Evolutionary conservation across 92 coral and sea anemone species (phyloP), one percentile per base, ranked within the genome.

Genomic region (Zoanthus solanderi): DNA sequence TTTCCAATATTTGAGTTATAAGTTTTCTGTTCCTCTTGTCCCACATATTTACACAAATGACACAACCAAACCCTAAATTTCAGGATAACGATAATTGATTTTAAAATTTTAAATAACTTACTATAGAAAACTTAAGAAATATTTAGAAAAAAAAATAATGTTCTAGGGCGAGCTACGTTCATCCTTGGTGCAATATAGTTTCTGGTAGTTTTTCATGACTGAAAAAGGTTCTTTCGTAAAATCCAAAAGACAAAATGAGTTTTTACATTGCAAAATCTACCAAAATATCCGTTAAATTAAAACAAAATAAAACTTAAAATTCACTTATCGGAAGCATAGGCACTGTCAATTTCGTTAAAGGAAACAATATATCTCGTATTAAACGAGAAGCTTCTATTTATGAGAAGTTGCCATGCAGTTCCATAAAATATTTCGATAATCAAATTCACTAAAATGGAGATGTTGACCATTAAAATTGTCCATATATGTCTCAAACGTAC

Each of bases 21-120:
- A 4, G 78, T 76, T 28, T 52, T 28, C 13, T 52, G 9, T 76
- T 28, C 52, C 13, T 7, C 23, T 31, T 46, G 3, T 77, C 23
- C 82, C 48, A 29, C 23, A 14, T 54, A 77, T 77, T 77, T 77
- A 53, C 82, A 77, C 54, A 54, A 77, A 18, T 48, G 82, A 7
- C 14, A 30, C 45, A 54, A 54, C 7, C 7, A 6, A 50, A 77
- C 28, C 47, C 82, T n/a, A 76, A 5, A 10, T 69, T 12, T 53
- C 46, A 54, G 18, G 45, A 29, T 18, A 28, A 54, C 76, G 32
- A 72, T 30, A 69, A 69, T 1, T 77, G 53, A 31, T 29, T 77
- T 30, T 9, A 31, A 5, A 46, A 28, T 7, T 54, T 77, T 54
- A 30, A 34, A 52, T 77, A 77, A 77, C 82, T 54, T 54, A 54